Evolutionary conservation across 2,888 invertebrate species (phyloP).

Genomic region (Mythimna lalbum): DNA sequence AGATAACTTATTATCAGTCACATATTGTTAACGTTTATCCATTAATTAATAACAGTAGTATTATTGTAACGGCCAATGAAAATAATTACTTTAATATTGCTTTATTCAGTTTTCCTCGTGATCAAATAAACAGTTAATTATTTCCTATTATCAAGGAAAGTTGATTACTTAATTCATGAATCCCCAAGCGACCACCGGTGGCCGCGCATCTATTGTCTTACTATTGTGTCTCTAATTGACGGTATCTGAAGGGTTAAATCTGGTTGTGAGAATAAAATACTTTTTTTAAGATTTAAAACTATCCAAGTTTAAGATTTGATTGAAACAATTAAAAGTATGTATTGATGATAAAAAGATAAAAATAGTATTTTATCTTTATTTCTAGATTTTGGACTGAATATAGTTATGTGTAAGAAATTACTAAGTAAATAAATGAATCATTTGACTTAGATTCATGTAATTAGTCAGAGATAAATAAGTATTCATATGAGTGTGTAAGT

Average conservation of each 20-base stretch:
- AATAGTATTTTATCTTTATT: not conserved
- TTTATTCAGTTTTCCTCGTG: conserved; percentile 2
- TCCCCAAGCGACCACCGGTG: too few species aligned
- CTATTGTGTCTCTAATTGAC: too few species aligned
- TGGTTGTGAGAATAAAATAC: not conserved
- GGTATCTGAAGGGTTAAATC: too few species aligned
- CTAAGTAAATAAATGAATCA: conserved; percentile 22
- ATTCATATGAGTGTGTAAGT: not conserved
- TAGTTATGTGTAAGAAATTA: not conserved
- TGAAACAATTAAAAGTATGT: not conserved
- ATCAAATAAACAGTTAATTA: not conserved
- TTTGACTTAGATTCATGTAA: not conserved
- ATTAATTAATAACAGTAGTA: not conserved
- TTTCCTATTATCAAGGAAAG: conserved; percentile 10
- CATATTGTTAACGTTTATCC: not conserved
- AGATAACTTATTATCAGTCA: conserved; percentile 7
- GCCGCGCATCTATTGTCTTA: too few species aligned
- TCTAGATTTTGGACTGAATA: not conserved
- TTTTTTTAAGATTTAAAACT: not conserved
- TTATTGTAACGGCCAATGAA: too few species aligned
- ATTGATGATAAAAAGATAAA: not conserved
- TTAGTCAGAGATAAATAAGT: conserved; percentile 1
- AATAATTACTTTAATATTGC: not conserved
- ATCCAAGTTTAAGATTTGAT: not conserved
- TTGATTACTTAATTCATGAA: too few species aligned